A percentile compares a stretch with the other conserved stretches of the same genome.
phyloP scores from a whole-genome alignment of 2,888 invertebrate species.

The Antheraea yamamai region DNA sequence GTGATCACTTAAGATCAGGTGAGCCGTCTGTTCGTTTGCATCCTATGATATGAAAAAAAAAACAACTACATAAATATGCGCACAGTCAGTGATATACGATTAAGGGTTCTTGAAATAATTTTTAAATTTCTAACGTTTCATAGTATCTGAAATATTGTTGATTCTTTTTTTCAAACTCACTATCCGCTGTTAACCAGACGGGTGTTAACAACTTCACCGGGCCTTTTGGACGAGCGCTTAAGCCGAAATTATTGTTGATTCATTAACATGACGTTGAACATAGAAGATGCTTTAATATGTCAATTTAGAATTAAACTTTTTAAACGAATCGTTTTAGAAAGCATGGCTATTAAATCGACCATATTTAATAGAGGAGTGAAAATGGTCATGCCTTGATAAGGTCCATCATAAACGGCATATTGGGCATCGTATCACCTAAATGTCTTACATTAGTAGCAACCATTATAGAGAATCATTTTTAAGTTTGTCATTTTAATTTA shows the following conservation, averaged over 20 bases:
- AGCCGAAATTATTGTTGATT: not conserved
- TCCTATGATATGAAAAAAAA: no score
- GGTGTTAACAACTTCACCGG: no score
- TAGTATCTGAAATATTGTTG: not conserved
- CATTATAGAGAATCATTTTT: conserved; percentile 10
- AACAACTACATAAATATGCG: no score
- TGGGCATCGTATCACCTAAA: conserved; percentile 48
- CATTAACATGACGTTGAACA: not conserved
- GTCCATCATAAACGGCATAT: conserved; percentile 50
- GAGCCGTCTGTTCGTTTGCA: no score
- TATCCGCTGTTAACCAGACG: no score
- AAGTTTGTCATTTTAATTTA: conserved; percentile 1
- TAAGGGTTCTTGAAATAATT: not conserved
- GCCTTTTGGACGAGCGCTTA: no score
- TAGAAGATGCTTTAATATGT: not conserved
- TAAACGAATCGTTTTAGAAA: conserved; percentile 40
- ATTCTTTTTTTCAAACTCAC: no score
- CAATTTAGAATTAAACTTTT: conserved; percentile 9
- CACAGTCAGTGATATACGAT: no score
- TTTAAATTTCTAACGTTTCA: not conserved
- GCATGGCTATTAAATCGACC: conserved; percentile 43
- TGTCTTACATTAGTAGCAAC: conserved; percentile 14
- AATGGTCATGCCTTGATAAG: conserved; percentile 44
- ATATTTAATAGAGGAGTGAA: conserved; percentile 39
- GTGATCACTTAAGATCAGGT: no score